A percentile compares a stretch with the other conserved stretches of the same genome.
Evolutionary conservation across 2,113 vertebrate species (phyloP).

Genomic region (Muntiacus reevesi): DNA sequence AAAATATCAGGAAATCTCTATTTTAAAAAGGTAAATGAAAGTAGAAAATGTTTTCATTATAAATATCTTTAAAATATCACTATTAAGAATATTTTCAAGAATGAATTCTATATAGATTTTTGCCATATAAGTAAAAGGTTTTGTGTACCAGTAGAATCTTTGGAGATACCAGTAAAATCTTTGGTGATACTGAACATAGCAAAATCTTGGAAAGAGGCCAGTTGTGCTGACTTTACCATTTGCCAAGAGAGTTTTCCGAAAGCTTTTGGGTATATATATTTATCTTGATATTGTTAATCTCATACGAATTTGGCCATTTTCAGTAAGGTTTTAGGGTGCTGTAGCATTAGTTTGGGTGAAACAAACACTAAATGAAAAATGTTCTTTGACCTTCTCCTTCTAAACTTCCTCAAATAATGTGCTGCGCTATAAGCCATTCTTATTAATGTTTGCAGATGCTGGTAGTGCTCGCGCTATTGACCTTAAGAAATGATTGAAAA

Average conservation of each 20-base stretch:
- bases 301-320: background rate
- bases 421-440: background rate
- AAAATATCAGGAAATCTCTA: background rate
- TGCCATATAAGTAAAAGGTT: background rate
- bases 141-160: background rate
- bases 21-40: background rate
- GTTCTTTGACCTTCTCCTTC: constrained; percentile 1
- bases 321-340: background rate
- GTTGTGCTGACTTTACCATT: background rate
- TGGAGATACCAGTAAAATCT: background rate
- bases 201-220: background rate
- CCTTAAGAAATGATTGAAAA: constrained; percentile 53
- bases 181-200: background rate
- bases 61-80: background rate
- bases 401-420: background rate
- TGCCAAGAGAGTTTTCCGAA: background rate
- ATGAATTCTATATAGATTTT: background rate
- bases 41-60: background rate
- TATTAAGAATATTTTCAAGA: background rate
- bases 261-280: background rate
- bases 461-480: background rate
- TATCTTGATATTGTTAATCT: background rate
- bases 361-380: background rate
- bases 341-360: background rate
- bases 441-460: background rate